Base-by-base conservation (phyloP, 64 coral and sea anemone species). In the Pachyseris speciosa region DNA sequence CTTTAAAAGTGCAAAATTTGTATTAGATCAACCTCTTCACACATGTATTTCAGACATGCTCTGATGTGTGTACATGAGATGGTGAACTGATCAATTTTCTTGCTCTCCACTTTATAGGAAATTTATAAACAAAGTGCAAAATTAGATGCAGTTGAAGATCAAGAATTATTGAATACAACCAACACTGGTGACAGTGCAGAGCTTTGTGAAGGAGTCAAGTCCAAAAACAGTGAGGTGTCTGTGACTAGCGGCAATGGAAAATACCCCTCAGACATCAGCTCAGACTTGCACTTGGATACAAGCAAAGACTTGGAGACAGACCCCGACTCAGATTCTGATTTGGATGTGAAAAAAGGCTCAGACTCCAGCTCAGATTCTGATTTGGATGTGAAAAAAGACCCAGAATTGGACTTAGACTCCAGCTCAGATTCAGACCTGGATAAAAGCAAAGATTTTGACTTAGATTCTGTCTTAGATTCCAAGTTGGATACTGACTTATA, bases 41-140 rank as follows among this genome's bases (percentile, higher is more conserved):
- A n/a, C n/a, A n/a, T n/a, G n/a, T n/a, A n/a, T n/a, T n/a, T n/a
- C n/a, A n/a, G n/a, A n/a, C n/a, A n/a, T n/a, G n/a, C n/a, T n/a
- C n/a, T n/a, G n/a, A n/a, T n/a, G n/a, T n/a, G n/a, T n/a, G n/a
- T n/a, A n/a, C n/a, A n/a, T n/a, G n/a, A n/a, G n/a, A n/a, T n/a
- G n/a, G n/a, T n/a, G n/a, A n/a, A n/a, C n/a, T n/a, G n/a, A n/a
- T n/a, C n/a, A n/a, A n/a, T n/a, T n/a, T n/a, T n/a, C n/a, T n/a
- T 84, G 2, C 17, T 38, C 39, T 71, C 55, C 24, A 7, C 80
- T 1, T 65, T 69, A 41, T 33, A 95, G 93, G 87, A 95, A 86
- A 95, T 95, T 51, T 95, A 91, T 68, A 37, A 95, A 28, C 93
- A 91, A 73, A 33, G 19, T 43, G 88, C 89, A 42, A 90, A 72